Base-by-base conservation (phyloP, 2,113 vertebrate species). In the Chrysemys picta region DNA sequence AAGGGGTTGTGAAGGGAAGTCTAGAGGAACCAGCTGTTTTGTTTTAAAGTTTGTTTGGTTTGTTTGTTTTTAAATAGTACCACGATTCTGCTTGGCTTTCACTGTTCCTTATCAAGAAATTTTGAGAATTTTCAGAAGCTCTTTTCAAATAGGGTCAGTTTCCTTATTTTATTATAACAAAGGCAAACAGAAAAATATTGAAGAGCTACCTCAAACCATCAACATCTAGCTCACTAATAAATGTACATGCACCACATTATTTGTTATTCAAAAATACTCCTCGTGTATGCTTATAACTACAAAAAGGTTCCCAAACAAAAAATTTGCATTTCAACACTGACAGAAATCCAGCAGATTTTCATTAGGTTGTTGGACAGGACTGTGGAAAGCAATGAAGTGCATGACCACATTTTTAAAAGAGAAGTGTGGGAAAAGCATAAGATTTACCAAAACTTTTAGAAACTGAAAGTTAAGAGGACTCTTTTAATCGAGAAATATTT, bases 371-470 rank as follows among this genome's bases (percentile, higher is more conserved):
- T 1, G 3, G 59, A 90, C 3, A 8, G 54, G 5, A 16, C 21
- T 38, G 90, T 96, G 2, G 1, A 85, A 89, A 87, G 84, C 31
- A 92, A 80, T 87, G 59, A 89, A 91, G 90, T 4, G 5, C 12
- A 21, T 35, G 13, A 80, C 42, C 29, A n/a, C 80, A 82, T 87
- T 24, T 76, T 45, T 12, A 76, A 42, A 45, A 76, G 10, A 76
- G 38, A 25, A 45, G 13, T 45, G 72, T 76, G 10, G n/a, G 38
- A 3, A 76, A 38, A 76, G 17, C 21, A 12, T 24, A 45, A 25
- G 21, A 76, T 76, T 42, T 24, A 76, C 10, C 11, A 42, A 25
- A 76, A 25, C 21, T 2, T 76, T 76, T 76, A 38, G 38, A 42
- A 75, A 42, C 10, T 42, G 38, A 75, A 45, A 13, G n/a, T 45